phyloP scores from a whole-genome alignment of 2,888 invertebrate genomes.

The Trichogramma dendrolimi region DNA sequence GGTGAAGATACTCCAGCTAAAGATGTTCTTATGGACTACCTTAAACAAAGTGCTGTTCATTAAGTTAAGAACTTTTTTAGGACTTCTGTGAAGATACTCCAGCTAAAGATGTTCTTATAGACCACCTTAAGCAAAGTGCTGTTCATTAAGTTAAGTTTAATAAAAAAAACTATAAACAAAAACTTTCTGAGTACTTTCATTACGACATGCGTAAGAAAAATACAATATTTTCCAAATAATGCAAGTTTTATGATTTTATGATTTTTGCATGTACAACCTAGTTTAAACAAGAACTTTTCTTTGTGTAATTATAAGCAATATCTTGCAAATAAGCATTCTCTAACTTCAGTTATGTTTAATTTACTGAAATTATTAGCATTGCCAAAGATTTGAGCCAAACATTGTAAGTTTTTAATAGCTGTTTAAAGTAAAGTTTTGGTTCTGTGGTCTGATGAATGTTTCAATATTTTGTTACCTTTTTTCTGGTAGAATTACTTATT shows the following conservation, averaged over 20 bases:
- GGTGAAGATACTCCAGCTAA: constrained; percentile 95
- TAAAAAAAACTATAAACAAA: constrained; percentile 41
- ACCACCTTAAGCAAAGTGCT: constrained; percentile 78
- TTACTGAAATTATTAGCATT: constrained; percentile 67
- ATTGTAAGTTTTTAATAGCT: constrained; percentile 60
- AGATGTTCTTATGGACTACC: constrained; percentile 89
- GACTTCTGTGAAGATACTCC: constrained; percentile 97
- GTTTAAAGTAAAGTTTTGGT: constrained; percentile 58
- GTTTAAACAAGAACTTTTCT: constrained; percentile 53
- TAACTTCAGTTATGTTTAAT: constrained; percentile 52
- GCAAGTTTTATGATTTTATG: constrained; percentile 70
- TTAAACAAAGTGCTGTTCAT: neutral
- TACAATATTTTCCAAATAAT: constrained; percentile 45
- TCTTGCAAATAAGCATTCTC: constrained; percentile 73
- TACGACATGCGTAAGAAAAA: constrained; percentile 28
- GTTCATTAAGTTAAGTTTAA: constrained; percentile 51
- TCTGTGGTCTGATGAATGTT: constrained; percentile 65
- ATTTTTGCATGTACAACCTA: constrained; percentile 57
- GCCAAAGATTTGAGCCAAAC: constrained; percentile 64
- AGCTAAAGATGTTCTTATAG: constrained; percentile 89
- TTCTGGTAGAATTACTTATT: constrained; percentile 62
- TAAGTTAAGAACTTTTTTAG: constrained; percentile 54
- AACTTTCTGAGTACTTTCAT: constrained; percentile 10
- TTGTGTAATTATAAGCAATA: constrained; percentile 84
- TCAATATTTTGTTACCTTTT: constrained; percentile 63